A percentile compares a stretch with the other conserved stretches of the same genome.
phyloP scores from a whole-genome alignment of 2,888 invertebrate species.

The Eulithis testata region DNA sequence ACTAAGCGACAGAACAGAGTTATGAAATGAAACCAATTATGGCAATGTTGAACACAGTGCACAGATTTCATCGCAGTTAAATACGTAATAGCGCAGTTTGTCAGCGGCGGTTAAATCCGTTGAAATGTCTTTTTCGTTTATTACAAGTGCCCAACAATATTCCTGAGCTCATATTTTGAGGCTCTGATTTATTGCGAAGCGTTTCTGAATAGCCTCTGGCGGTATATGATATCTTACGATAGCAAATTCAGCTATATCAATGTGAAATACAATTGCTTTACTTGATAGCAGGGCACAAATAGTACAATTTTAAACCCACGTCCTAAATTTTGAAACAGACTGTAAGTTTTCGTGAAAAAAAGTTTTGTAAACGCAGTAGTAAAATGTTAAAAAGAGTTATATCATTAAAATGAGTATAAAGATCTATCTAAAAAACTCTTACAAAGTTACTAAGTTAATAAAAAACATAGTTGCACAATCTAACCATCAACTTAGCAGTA shows the following conservation, averaged over 20 bases:
- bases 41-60: constrained; percentile 25
- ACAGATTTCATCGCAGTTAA: constrained; percentile 28
- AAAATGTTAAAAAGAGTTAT: no score
- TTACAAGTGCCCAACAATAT: constrained; percentile 20
- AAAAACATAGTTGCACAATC: no score
- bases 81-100: constrained; percentile 25
- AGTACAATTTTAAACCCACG: no score
- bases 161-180: constrained; percentile 13
- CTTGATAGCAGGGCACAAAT: no score
- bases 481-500: no score
- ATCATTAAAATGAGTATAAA: no score
- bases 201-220: background rate
- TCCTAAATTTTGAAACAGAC: no score
- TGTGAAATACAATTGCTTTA: background rate
- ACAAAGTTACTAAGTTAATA: no score
- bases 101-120: constrained; percentile 22
- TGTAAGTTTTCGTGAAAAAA: no score
- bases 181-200: constrained; percentile 3
- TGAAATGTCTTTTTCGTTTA: constrained; percentile 27
- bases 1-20: constrained; percentile 24
- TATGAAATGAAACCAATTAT: constrained; percentile 37
- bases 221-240: background rate
- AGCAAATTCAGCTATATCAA: background rate
- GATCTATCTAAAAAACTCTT: no score
- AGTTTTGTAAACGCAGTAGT: no score